Base-by-base conservation (phyloP, 1,140 invertebrate genomes). In the Drosophila mauritiana region DNA sequence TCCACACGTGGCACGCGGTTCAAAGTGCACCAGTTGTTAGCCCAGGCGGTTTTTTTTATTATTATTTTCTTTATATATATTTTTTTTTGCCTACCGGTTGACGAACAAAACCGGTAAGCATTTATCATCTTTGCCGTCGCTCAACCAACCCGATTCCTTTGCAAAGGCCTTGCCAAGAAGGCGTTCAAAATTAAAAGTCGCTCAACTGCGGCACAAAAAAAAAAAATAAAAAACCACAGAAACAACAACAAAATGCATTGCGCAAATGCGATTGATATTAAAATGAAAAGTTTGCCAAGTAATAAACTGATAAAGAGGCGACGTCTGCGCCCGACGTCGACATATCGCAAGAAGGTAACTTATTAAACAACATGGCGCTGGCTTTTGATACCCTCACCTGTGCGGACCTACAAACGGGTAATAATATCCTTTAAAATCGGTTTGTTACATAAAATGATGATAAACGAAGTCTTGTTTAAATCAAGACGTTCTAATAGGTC, bases 241-340 rank as follows among this genome's bases (percentile, higher is more conserved):
- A 57, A 22, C 20, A 22, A 51, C 40, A 20, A 54, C 61, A 75
- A 74, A 79, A 70, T 81, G 85, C 81, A 86, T 90, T 90, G 86
- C 86, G 78, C 85, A 90, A 86, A 90, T 86, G 78, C 82, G 78
- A 86, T 80, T 77, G 82, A 90, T 90, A 86, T 83, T 83, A 90
- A 90, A 90, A 86, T 86, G 83, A 90, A 86, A 90, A 90, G 81
- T 90, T 85, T 85, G 67, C 81, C 81, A 90, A 90, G 86, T 86
- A 90, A 90, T 90, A 90, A 90, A 90, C 86, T 90, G 86, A 90
- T 90, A 90, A 86, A 90, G 86, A 82, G 85, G 78, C 86, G 78
- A 85, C 86, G 86, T 81, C 75, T 80, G 77, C 73, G 81, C 72
- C 80, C 73, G 75, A 88, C 75, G 78, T 75, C 76, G 80, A 89